These are phyloP conservation scores for Smutsia gigantea DNA, from an alignment of 2,797 vertebrate species.

Conservation along the genomic window DNA sequence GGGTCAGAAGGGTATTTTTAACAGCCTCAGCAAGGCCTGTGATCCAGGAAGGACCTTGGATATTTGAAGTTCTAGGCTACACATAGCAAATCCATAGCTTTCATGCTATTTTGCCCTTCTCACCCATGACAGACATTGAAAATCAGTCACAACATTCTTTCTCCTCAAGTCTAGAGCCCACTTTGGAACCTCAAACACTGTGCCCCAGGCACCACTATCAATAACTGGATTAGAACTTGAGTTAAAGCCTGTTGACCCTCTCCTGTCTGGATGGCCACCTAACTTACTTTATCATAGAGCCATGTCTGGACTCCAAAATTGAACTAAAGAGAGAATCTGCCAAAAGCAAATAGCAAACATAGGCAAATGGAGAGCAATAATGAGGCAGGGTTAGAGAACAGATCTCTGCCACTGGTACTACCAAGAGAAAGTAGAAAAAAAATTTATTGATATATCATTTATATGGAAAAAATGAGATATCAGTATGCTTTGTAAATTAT, in stretches of 20 bases:
- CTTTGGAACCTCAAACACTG: not conserved
- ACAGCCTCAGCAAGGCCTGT: not conserved
- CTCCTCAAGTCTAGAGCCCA: not conserved
- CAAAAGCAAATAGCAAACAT: not conserved
- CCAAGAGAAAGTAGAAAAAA: not conserved
- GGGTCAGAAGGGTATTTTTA: not conserved
- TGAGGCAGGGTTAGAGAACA: not conserved
- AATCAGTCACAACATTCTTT: not conserved
- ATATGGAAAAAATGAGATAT: not conserved
- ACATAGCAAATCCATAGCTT: not conserved
- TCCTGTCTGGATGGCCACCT: not conserved
- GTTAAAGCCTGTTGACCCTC: not conserved
- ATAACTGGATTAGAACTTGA: not conserved
- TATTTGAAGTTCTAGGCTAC: not conserved
- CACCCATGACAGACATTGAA: not conserved
- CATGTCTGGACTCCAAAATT: not conserved
- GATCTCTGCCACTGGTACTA: not conserved
- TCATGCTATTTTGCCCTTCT: not conserved
- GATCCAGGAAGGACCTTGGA: not conserved
- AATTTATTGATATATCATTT: not conserved
- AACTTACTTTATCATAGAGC: not conserved
- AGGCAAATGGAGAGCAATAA: not conserved
- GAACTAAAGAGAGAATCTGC: not conserved
- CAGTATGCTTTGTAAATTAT: not conserved
- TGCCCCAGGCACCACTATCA: not conserved